Evolutionary conservation across 2,113 vertebrate genomes (phyloP).

Genomic region (Zeus faber): DNA sequence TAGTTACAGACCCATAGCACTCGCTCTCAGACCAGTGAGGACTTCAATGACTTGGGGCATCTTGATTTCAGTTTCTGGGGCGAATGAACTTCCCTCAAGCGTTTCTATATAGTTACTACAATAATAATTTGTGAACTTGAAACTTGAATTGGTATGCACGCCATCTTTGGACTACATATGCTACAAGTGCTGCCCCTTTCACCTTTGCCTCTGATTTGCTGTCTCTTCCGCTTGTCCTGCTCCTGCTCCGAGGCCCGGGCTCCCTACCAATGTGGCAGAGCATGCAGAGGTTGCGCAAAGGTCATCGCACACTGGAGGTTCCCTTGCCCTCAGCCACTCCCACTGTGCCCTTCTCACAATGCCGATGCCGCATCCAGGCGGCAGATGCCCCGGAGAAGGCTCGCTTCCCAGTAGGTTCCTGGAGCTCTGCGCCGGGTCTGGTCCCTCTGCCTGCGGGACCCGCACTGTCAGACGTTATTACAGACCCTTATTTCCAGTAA

Average conservation of each 20-base stretch:
- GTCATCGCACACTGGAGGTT: slow-evolving; percentile 55
- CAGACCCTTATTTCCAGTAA: slow-evolving; percentile 47
- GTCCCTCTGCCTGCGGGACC: slow-evolving; percentile 48
- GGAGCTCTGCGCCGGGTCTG: slow-evolving; percentile 43
- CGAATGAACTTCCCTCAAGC: too few species aligned
- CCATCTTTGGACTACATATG: background rate
- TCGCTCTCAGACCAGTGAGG: too few species aligned
- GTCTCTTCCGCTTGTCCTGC: slow-evolving; percentile 9
- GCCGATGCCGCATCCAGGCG: slow-evolving; percentile 15
- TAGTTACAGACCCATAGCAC: too few species aligned
- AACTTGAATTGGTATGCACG: background rate
- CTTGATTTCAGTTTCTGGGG: too few species aligned
- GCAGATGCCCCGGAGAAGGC: slow-evolving; percentile 10
- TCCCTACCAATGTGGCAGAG: slow-evolving; percentile 28
- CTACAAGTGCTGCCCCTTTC: slow-evolving; percentile 4
- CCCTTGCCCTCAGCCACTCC: slow-evolving; percentile 31
- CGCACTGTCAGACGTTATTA: slow-evolving; percentile 56
- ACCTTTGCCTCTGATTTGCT: slow-evolving; percentile 1
- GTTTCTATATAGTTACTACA: too few species aligned
- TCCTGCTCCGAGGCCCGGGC: slow-evolving; percentile 8
- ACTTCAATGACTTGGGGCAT: too few species aligned
- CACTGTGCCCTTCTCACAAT: slow-evolving; percentile 32
- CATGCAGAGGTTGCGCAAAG: slow-evolving; percentile 48
- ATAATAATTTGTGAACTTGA: background rate
- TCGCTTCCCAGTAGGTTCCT: slow-evolving; percentile 25